Base-by-base conservation (phyloP, 1,140 invertebrate genomes). In the Leptinotarsa texana region DNA sequence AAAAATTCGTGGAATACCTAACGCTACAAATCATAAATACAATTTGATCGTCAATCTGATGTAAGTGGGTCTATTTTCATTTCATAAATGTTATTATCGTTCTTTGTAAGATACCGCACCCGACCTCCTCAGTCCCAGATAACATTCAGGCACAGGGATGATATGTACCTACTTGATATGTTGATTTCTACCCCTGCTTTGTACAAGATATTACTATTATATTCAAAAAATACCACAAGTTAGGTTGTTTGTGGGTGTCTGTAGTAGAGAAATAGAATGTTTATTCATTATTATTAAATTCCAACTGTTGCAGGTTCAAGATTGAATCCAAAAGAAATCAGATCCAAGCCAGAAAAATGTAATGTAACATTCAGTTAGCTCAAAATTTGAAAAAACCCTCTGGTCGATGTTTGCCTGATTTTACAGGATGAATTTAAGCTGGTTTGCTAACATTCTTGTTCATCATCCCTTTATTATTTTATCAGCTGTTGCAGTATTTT, bases 381-480 rank as follows among this genome's bases (percentile, higher is more conserved):
- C 22, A 65, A 27, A 33, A 69, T 42, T 42, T n/a, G 13, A 48
- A 33, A 15, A 21, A 69, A 69, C 17, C 3, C 4, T 17, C 48
- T 49, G 68, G n/a, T 48, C 42, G 24, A 57, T 62, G 69, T 18
- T 72, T 27, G 3, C 13, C 57, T 72, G 21, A 72, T 24, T 62
- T 63, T 63, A 13, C 66, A 78, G 63, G 67, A 82, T 82, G 81
- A 78, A 78, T 79, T 80, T 82, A 18, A 76, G 74, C 63, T 81
- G 78, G 78, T 80, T 82, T 76, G 78, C 80, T 62, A 79, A 80
- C 73, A 75, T 81, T 78, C 69, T 84, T 73, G 79, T 83, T 4
- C 81, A 82, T 75, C 80, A 83, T 79, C 84, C 83, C 8, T 81
- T 78, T 65, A 75, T 82, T 69, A 77, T 84, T 75, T 80, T 83